phyloP scores from a whole-genome alignment of 2,888 invertebrate species.

The Athalia circularis region DNA sequence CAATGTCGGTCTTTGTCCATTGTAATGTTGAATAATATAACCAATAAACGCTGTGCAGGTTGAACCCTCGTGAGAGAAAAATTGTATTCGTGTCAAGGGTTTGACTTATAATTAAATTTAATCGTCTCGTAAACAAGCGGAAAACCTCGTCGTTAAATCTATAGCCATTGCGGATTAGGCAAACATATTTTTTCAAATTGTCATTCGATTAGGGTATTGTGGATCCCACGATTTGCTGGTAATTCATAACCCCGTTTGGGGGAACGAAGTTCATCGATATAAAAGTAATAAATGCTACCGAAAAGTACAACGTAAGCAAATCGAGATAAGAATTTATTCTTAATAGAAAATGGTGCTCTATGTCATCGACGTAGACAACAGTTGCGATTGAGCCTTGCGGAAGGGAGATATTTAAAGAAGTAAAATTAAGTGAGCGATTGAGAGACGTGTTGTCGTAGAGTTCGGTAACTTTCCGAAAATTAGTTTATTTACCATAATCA shows the following conservation, averaged over 20 bases:
- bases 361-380: background rate
- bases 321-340: slow-evolving; percentile 39
- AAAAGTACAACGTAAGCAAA: slow-evolving; percentile 34
- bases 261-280: background rate
- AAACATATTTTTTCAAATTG: slow-evolving; percentile 33
- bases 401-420: background rate
- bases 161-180: background rate
- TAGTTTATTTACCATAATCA: slow-evolving; percentile 3
- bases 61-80: background rate
- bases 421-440: background rate
- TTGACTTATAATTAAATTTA: slow-evolving; percentile 25
- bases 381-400: background rate
- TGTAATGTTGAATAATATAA: background rate
- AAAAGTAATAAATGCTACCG: background rate
- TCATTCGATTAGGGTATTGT: background rate
- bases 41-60: background rate
- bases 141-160: background rate
- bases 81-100: background rate
- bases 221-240: background rate
- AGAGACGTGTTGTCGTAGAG: too few species aligned
- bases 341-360: slow-evolving; percentile 30
- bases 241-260: background rate
- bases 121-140: slow-evolving; percentile 12
- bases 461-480: background rate
- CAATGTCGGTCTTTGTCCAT: background rate